Conservation (phyloP, 2,797 vertebrate species). For the Aplochiton taeniatus region DNA sequence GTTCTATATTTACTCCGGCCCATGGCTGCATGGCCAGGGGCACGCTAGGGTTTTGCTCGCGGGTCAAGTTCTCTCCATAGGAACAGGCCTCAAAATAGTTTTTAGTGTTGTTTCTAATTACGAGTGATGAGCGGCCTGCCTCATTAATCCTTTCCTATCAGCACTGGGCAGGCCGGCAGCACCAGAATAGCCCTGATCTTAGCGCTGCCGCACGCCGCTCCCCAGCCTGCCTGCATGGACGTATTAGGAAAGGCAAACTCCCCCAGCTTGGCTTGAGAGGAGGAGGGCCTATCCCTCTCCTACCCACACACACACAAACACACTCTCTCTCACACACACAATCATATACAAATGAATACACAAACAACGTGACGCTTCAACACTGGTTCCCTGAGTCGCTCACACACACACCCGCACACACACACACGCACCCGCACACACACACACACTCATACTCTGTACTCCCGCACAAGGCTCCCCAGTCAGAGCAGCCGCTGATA, state of each 20-base stretch:
- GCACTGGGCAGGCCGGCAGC: constrained; percentile 74
- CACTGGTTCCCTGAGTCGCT: background rate
- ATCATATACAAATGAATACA: constrained; percentile 7
- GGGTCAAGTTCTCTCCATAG: constrained; percentile 81
- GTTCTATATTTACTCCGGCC: constrained; percentile 78
- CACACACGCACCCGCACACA: constrained; percentile 25
- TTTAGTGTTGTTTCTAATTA: constrained; percentile 88
- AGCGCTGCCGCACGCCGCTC: constrained; percentile 74
- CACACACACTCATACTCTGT: constrained; percentile 13
- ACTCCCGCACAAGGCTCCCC: constrained; percentile 2
- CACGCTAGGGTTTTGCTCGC: constrained; percentile 55
- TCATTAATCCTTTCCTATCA: constrained; percentile 91
- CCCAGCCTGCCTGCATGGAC: constrained; percentile 73
- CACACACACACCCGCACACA: constrained; percentile 29
- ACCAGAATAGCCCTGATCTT: constrained; percentile 91
- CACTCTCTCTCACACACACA: constrained; percentile 1
- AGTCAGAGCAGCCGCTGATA: constrained; percentile 55
- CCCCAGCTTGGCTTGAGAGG: constrained; percentile 41
- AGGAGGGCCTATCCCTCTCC: constrained; percentile 53
- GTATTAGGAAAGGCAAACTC: constrained; percentile 82
- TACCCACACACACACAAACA: constrained; percentile 5
- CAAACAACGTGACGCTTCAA: no score
- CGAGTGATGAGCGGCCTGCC: constrained; percentile 81
- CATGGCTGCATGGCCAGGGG: constrained; percentile 51
- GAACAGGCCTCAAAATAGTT: constrained; percentile 84